Evolutionary conservation across 1,140 invertebrate genomes (phyloP), one percentile per base, ranked within the genome.

Genomic region (Danaus melanippus): DNA sequence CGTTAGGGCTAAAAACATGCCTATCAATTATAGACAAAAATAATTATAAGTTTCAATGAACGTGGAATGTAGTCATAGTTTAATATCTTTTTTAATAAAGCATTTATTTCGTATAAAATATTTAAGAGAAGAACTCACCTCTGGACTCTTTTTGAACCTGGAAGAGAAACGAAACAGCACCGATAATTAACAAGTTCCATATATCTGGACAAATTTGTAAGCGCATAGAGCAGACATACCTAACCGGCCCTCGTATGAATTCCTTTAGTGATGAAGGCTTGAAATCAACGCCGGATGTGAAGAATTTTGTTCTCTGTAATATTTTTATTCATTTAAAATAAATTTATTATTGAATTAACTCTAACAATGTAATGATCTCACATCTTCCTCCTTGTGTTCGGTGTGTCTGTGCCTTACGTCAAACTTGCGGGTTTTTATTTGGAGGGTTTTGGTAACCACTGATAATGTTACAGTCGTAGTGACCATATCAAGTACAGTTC

Each of bases 181-280:
- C 2, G 11, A 12, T 42, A 50, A 42, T 15, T 12, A 39, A 40
- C 17, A 10, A n/a, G 40, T n/a, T 49, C 1, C 10, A 11, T 39
- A 41, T 47, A 42, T 11, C 6, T 32, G 7, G 21, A 32, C 5
- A 32, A 32, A 32, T 32, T 32, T 32, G 7, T 32, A 32, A 32
- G 4, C 2, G 21, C 21, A 17, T 55, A 40, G 40, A 39, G 42
- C 32, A 12, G 9, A 15, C 56, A 48, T 70, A 81, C 78, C 56
- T 74, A 10, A 58, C n/a, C 0, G 82, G 82, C 5, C 79, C 82
- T 3, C 82, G 70, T 7, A 83, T 54, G 21, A 80, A 83, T 46
- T 85, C 82, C 40, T 73, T 76, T 10, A 83, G 61, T 0, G 77
- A 73, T 2, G 75, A 57, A 2, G 82, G 79, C 59, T 72, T 80